Percentiles rank a stretch among this genome's conserved stretches.
Evolutionary conservation across 2,888 invertebrate genomes (phyloP).

Genomic region (Chrysina gloriosa): DNA sequence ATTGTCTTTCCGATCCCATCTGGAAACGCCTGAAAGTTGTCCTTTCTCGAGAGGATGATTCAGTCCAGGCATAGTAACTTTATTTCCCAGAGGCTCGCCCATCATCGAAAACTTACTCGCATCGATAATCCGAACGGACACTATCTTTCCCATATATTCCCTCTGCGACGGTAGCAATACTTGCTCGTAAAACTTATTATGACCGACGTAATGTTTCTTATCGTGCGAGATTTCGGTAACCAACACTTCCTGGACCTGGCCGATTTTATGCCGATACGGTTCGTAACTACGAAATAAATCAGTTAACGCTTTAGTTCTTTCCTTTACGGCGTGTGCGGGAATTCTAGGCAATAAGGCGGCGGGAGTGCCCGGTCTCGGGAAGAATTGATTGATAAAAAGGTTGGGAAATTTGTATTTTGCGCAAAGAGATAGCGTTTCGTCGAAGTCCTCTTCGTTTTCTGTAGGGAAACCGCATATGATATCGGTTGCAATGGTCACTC

Average conservation of each 20-base stretch:
- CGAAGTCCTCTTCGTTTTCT: constrained; percentile 91
- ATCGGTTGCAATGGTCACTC: constrained; percentile 95
- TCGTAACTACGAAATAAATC: constrained; percentile 91
- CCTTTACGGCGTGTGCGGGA: constrained; percentile 88
- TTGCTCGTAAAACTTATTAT: constrained; percentile 96
- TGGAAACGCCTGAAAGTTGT: constrained; percentile 67
- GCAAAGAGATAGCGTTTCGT: constrained; percentile 87
- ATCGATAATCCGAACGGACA: constrained; percentile 79
- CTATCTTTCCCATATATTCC: constrained; percentile 83
- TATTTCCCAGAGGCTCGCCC: constrained; percentile 71
- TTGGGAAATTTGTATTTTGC: constrained; percentile 89
- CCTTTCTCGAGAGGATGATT: constrained; percentile 69
- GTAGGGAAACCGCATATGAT: constrained; percentile 99
- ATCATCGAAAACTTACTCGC: constrained; percentile 84
- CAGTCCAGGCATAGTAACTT: constrained; percentile 66
- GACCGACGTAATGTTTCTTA: constrained; percentile 89
- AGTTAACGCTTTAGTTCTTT: constrained; percentile 87
- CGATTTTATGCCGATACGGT: constrained; percentile 80
- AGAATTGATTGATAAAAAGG: constrained; percentile 98
- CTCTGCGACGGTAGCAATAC: constrained; percentile 84
- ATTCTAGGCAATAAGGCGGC: constrained; percentile 90
- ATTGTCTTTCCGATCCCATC: background rate
- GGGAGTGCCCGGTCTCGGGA: constrained; percentile 94
- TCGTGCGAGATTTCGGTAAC: constrained; percentile 96
- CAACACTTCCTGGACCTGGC: constrained; percentile 79